phyloP scores from a whole-genome alignment of 2,797 vertebrate species.

The Acomys russatus region DNA sequence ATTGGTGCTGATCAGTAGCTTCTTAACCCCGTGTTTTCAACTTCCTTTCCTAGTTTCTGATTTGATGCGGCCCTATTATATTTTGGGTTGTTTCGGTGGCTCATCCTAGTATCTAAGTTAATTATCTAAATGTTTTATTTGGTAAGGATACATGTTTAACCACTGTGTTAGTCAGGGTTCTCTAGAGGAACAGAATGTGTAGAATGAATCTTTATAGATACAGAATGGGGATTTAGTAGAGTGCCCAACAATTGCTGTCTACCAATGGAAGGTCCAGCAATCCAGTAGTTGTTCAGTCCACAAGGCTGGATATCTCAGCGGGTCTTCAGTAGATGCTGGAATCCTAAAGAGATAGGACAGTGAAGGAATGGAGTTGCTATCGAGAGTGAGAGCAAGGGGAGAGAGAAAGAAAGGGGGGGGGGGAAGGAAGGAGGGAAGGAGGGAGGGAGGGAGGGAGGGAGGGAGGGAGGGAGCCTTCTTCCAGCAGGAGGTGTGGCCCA shows the following conservation, averaged over 20 bases:
- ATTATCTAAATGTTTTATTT: conserved; percentile 23
- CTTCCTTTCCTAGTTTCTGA: neutral
- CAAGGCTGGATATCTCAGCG: neutral
- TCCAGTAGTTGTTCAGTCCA: neutral
- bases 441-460: too few species aligned
- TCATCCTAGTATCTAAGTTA: conserved; percentile 1
- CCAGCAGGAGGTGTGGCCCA: neutral
- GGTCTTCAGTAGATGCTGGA: neutral
- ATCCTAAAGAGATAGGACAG: neutral
- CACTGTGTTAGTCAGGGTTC: neutral
- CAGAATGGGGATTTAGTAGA: neutral
- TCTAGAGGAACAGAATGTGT: neutral
- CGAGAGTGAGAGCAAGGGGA: neutral
- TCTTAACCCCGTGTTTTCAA: neutral
- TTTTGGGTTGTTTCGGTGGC: conserved; percentile 36
- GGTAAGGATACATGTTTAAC: neutral
- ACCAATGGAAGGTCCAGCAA: neutral
- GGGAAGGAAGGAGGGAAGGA: too few species aligned
- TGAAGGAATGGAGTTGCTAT: neutral
- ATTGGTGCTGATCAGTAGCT: neutral
- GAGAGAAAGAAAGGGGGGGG: too few species aligned
- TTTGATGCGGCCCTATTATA: neutral
- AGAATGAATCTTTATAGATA: neutral
- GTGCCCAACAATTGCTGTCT: neutral
- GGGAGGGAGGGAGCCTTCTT: too few species aligned